Evolutionary conservation across 2,113 vertebrate species (phyloP).

Genomic region (Hymenochirus boettgeri): DNA sequence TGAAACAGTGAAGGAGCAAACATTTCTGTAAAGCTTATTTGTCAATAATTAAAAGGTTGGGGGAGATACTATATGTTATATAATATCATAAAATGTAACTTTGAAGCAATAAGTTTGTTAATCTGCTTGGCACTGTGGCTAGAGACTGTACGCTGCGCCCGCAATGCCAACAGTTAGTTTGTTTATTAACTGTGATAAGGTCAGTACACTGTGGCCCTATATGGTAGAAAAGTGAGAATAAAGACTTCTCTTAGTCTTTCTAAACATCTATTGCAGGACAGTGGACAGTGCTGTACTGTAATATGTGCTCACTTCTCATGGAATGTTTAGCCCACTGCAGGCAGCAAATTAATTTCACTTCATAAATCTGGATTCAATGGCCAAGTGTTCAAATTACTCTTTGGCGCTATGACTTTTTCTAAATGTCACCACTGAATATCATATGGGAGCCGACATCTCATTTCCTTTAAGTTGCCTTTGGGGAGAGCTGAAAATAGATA

Average conservation of each 20-base stretch:
- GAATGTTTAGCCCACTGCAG: constrained; percentile 28
- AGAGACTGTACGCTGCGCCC: no score
- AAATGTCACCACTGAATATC: constrained; percentile 43
- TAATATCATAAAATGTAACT: no score
- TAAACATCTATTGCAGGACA: not conserved
- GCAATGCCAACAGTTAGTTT: no score
- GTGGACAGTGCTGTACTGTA: not conserved
- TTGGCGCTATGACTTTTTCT: constrained; percentile 35
- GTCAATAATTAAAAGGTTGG: no score
- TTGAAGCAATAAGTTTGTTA: no score
- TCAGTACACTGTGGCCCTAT: not conserved
- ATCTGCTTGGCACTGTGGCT: no score
- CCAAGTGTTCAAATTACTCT: constrained; percentile 40
- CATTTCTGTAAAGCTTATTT: no score
- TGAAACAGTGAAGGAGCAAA: no score
- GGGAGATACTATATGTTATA: no score
- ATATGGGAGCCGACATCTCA: constrained; percentile 40
- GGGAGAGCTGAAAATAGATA: constrained; percentile 34
- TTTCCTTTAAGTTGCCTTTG: constrained; percentile 34
- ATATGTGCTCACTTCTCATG: constrained; percentile 9
- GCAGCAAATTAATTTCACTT: constrained; percentile 42
- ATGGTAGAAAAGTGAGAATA: not conserved
- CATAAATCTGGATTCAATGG: constrained; percentile 41
- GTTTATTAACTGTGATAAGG: no score
- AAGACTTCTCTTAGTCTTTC: not conserved